Evolutionary conservation across 2,888 invertebrate species (phyloP).

Genomic region (Calephelis perditalis): DNA sequence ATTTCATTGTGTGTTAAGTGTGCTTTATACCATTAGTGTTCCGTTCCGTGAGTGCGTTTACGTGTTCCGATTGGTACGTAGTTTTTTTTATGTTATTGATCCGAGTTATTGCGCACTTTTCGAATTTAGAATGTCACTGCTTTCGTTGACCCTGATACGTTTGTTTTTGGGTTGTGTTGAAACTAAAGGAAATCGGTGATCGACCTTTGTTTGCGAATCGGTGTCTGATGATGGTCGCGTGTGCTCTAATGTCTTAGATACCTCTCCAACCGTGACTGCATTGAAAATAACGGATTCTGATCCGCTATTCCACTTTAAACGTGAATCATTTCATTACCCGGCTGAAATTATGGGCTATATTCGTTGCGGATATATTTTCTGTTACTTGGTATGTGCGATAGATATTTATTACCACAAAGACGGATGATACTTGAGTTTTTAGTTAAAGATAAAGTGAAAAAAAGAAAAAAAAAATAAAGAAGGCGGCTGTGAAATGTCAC

Average conservation of each 20-base stretch:
- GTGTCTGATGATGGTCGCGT: slow-evolving; percentile 46
- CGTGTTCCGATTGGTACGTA: slow-evolving; percentile 17
- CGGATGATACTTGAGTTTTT: too few species aligned
- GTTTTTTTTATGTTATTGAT: slow-evolving; percentile 14
- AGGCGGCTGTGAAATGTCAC: too few species aligned
- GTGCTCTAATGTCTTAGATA: slow-evolving; percentile 39
- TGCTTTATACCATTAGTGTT: slow-evolving; percentile 12
- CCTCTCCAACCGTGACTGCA: slow-evolving; percentile 46
- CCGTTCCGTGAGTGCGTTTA: slow-evolving; percentile 13
- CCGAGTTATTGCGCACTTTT: slow-evolving; percentile 15
- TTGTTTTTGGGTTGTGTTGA: slow-evolving; percentile 37
- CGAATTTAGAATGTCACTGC: background rate
- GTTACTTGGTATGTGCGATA: too few species aligned
- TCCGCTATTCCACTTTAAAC: slow-evolving; percentile 27
- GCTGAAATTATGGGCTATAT: background rate
- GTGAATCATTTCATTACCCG: background rate
- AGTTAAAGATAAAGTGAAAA: too few species aligned
- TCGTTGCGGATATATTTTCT: too few species aligned
- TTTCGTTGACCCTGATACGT: background rate
- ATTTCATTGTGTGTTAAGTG: slow-evolving; percentile 16
- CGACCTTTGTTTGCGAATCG: slow-evolving; percentile 34
- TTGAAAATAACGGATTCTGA: slow-evolving; percentile 37
- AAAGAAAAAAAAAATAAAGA: too few species aligned
- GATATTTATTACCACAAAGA: too few species aligned
- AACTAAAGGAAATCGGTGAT: slow-evolving; percentile 28